Evolutionary conservation across 2,888 invertebrate genomes (phyloP).

Genomic region (Erebia ligea): DNA sequence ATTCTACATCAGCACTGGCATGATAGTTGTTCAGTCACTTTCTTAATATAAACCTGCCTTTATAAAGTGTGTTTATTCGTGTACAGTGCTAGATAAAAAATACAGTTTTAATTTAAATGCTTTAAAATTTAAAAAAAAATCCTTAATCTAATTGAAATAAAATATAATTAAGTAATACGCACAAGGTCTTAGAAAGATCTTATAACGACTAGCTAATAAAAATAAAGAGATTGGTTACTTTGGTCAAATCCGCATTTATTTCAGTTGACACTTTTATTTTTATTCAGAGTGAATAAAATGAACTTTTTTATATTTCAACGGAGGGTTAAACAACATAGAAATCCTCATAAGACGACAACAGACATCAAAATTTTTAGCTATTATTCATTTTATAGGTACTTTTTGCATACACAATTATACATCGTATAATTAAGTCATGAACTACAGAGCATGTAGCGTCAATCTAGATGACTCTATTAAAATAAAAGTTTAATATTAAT

Average conservation of each 20-base stretch:
- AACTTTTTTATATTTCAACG: neutral
- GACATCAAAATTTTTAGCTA: neutral
- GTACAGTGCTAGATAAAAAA: neutral
- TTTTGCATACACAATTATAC: neutral
- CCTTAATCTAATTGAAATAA: neutral
- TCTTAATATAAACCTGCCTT: neutral
- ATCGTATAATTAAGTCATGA: slow-evolving; percentile 4
- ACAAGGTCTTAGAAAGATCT: neutral
- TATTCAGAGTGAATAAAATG: neutral
- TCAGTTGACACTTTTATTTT: neutral
- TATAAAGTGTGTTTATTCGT: neutral
- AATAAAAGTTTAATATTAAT: neutral
- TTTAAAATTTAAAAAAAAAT: neutral
- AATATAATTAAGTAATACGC: neutral
- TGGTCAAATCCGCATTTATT: neutral
- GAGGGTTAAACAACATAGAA: neutral
- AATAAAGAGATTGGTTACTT: neutral
- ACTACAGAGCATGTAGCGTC: neutral
- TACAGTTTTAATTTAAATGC: neutral
- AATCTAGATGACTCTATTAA: neutral
- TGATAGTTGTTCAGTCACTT: neutral
- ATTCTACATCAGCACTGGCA: neutral
- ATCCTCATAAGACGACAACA: neutral
- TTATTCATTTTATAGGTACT: too few relatives aligned
- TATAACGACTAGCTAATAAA: neutral